A percentile compares a stretch with the other conserved stretches of the same genome.
These are phyloP conservation scores for Columba livia DNA, from an alignment of 2,113 vertebrate genomes.

Conservation along the genomic window DNA sequence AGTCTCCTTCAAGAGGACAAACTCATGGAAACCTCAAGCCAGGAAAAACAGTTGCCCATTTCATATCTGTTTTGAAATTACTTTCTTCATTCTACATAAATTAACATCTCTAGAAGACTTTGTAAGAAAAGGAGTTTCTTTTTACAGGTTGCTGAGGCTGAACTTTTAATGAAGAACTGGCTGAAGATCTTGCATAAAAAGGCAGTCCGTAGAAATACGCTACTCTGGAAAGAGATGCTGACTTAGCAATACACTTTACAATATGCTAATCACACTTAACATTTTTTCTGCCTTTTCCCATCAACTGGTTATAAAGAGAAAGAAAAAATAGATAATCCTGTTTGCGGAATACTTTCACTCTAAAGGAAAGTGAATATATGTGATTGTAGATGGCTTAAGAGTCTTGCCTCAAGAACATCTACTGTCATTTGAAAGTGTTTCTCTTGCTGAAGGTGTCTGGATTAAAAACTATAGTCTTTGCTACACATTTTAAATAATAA, in stretches of 20 bases:
- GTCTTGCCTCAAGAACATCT: background rate
- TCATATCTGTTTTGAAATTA: background rate
- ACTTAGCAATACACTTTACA: background rate
- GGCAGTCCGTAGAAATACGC: background rate
- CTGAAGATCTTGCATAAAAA: background rate
- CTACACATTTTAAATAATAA: background rate
- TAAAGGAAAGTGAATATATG: background rate
- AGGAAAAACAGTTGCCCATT: background rate
- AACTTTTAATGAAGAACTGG: background rate
- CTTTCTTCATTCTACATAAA: background rate
- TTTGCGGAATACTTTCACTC: background rate
- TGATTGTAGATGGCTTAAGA: background rate
- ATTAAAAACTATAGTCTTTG: background rate
- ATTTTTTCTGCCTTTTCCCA: background rate
- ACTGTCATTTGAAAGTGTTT: background rate
- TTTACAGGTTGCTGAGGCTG: background rate
- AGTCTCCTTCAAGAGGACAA: background rate
- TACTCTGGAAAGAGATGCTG: background rate
- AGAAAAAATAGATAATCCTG: background rate
- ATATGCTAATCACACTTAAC: background rate
- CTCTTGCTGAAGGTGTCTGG: background rate
- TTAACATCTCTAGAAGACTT: background rate
- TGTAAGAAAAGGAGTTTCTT: background rate
- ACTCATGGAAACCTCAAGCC: background rate
- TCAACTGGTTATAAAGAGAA: background rate